Conservation (phyloP, 1,140 invertebrate species). For the Aphidius ervi region DNA sequence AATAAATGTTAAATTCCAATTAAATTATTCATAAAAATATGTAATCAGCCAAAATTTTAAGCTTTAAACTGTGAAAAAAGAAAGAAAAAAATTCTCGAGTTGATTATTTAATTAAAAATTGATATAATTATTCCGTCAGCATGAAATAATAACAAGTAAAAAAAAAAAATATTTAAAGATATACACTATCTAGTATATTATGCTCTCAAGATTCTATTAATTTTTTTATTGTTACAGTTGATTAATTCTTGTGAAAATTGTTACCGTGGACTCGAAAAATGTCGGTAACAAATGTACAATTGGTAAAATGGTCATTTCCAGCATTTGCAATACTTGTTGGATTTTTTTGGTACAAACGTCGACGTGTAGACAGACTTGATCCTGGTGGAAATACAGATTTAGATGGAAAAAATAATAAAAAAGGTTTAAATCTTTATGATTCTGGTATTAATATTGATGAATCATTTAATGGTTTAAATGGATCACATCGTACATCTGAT, state of each 20-base stretch:
- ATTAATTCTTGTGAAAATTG: constrained; percentile 19
- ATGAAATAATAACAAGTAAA: too few relatives aligned
- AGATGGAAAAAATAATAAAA: constrained; percentile 13
- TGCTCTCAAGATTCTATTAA: too few relatives aligned
- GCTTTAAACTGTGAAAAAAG: too few relatives aligned
- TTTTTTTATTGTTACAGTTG: constrained; percentile 30
- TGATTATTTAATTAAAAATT: too few relatives aligned
- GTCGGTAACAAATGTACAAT: constrained; percentile 36
- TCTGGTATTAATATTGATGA: constrained; percentile 34
- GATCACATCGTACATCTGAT: background rate
- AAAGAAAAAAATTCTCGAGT: too few relatives aligned
- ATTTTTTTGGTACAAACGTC: constrained; percentile 53
- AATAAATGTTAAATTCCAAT: too few relatives aligned
- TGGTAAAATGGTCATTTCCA: constrained; percentile 50
- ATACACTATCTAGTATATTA: too few relatives aligned
- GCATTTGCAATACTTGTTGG: constrained; percentile 47
- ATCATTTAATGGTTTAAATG: constrained; percentile 25
- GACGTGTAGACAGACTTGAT: constrained; percentile 49
- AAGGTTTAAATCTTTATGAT: constrained; percentile 27
- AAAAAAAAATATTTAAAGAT: too few relatives aligned
- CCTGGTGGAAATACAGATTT: constrained; percentile 41
- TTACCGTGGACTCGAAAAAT: constrained; percentile 47
- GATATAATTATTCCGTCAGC: too few relatives aligned
- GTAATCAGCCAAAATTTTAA: too few relatives aligned
- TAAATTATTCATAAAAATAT: too few relatives aligned